phyloP scores from a whole-genome alignment of 2,113 vertebrate genomes.

The Neogobius melanostomus region DNA sequence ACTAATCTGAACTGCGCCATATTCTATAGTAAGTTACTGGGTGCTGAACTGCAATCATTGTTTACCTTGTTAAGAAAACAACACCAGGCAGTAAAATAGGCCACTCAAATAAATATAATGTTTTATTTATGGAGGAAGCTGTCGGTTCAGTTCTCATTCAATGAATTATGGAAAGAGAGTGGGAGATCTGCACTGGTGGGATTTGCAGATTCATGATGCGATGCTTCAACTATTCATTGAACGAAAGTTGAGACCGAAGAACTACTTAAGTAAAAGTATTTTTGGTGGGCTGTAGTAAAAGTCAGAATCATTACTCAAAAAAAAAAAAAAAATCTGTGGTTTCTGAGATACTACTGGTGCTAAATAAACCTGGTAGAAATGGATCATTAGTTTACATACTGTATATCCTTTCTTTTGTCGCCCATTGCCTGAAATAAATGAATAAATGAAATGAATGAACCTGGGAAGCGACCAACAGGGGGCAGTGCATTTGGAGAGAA shows the following conservation, averaged over 20 bases:
- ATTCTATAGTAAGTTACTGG: too few species aligned
- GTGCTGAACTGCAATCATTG: background rate
- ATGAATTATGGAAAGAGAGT: background rate
- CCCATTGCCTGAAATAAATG: too few species aligned
- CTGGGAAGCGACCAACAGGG: background rate
- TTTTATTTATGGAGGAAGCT: background rate
- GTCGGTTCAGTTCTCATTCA: conserved; percentile 1
- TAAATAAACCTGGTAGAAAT: background rate
- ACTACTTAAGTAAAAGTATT: too few species aligned
- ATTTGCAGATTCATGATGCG: background rate
- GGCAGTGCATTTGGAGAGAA: background rate
- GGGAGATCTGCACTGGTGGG: background rate
- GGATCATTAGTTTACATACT: too few species aligned
- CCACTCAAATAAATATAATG: background rate
- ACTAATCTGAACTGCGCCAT: too few species aligned
- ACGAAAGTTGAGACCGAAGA: too few species aligned
- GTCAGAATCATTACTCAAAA: too few species aligned
- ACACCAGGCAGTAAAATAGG: conserved; percentile 1
- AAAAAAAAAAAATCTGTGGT: too few species aligned
- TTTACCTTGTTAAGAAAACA: background rate
- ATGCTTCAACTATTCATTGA: too few species aligned
- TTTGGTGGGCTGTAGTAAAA: too few species aligned
- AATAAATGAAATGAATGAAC: background rate
- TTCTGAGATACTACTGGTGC: too few species aligned
- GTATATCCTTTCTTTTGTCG: too few species aligned